Percentiles rank a stretch among this genome's conserved stretches.
These are phyloP conservation scores for Mustela nigripes DNA, from an alignment of 2,113 vertebrate species.

Conservation along the genomic window DNA sequence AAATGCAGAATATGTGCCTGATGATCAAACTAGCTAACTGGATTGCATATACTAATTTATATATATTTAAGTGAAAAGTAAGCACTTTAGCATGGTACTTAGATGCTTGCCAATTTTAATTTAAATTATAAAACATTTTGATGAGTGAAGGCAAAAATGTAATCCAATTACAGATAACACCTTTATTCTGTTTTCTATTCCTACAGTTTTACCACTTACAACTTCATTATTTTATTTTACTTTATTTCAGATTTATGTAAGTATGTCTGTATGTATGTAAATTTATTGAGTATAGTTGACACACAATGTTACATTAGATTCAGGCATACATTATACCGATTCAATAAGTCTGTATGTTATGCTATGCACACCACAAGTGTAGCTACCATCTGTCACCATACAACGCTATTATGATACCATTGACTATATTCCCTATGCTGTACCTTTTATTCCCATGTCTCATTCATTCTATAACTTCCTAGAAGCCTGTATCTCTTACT, in stretches of 20 bases:
- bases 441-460: background rate
- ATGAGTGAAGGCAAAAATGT: background rate
- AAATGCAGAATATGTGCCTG: background rate
- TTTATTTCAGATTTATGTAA: background rate
- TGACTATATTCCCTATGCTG: background rate
- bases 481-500: background rate
- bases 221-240: background rate
- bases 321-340: background rate
- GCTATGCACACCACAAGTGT: background rate
- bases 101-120: constrained; percentile 31
- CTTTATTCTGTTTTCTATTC: constrained; percentile 35
- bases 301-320: background rate
- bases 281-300: background rate
- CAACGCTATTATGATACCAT: background rate
- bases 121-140: constrained; percentile 57
- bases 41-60: background rate
- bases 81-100: background rate
- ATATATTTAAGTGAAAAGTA: background rate
- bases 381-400: background rate
- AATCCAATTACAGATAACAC: background rate
- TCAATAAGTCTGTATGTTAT: background rate
- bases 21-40: background rate
- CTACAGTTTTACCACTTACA: background rate
- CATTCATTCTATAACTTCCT: background rate
- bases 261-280: background rate